These are phyloP conservation scores for Proteles cristata DNA, from an alignment of 2,113 vertebrate species.

Conservation along the genomic window DNA sequence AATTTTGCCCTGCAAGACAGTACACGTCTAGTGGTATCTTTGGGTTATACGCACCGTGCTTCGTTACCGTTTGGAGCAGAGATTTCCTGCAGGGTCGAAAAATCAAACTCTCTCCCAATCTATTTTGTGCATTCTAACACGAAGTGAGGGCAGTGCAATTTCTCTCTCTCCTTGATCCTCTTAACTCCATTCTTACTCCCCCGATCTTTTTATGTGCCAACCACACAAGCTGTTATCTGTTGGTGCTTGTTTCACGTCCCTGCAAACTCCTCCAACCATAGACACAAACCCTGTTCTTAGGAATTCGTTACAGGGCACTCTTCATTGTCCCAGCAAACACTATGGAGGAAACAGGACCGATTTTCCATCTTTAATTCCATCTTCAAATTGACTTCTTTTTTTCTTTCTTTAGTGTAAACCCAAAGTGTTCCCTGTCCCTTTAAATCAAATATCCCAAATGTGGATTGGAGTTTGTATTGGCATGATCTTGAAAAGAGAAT, in stretches of 20 bases:
- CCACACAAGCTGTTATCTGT: background rate
- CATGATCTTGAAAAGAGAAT: constrained; percentile 46
- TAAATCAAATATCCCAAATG: constrained; percentile 56
- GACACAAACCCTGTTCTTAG: background rate
- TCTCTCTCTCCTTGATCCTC: background rate
- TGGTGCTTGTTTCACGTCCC: background rate
- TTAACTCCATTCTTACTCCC: background rate
- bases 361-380: background rate
- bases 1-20: background rate
- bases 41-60: background rate
- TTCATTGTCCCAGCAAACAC: background rate
- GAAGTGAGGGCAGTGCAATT: background rate
- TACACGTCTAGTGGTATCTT: background rate
- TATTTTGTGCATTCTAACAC: background rate
- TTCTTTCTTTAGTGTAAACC: background rate
- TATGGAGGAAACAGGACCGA: background rate
- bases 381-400: background rate
- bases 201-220: background rate
- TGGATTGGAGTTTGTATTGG: constrained; percentile 48
- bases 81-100: background rate
- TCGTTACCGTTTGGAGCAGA: background rate
- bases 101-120: background rate
- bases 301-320: background rate
- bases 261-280: background rate
- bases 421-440: constrained; percentile 34